Evolutionary conservation across 2,797 vertebrate species (phyloP), one percentile per base, ranked within the genome.

Genomic region (Sternotherus odoratus): DNA sequence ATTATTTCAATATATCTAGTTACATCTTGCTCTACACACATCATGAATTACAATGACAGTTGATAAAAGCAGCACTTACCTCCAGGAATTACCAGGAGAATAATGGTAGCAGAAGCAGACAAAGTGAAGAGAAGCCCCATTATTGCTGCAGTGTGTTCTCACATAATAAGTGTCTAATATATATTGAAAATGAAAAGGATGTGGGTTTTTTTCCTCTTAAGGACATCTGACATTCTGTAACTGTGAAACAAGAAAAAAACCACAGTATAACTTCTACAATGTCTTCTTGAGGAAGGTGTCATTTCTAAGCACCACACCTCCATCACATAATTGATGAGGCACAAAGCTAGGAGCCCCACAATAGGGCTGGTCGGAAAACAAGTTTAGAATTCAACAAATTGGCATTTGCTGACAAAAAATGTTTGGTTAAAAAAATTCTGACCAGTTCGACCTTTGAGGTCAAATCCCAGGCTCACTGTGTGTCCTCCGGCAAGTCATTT

Each of bases 161-260:
- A 48, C 75, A 79, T 91, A 3, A 11, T 23, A 66, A 39, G 78
- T 83, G n/a, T 39, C 66, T 5, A 6, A 53, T 91, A 74, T 89
- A 89, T 92, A 84, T 53, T 11, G 28, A 88, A 69, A 86, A 36
- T 43, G 8, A 75, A 95, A 79, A 98, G 97, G 97, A 97, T 96
- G 97, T 98, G 97, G 97, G 50, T 85, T 93, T 89, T 39, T 85
- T 88, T 93, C 57, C 56, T 39, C 2, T 91, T 80, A 92, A 82
- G 66, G 66, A 2, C 24, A 78, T 51, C 57, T 87, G 60, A 82
- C 54, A 79, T 80, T 83, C n/a, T 56, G 10, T 81, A 74, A 88
- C 54, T 79, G 66, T 3, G 4, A 77, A 50, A 75, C 53, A 79
- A 49, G 9, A 33, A 88, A 84, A 90, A 88, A 72, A 1, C 48